phyloP scores from a whole-genome alignment of 2,113 vertebrate species.

The Lycocorax pyrrhopterus region DNA sequence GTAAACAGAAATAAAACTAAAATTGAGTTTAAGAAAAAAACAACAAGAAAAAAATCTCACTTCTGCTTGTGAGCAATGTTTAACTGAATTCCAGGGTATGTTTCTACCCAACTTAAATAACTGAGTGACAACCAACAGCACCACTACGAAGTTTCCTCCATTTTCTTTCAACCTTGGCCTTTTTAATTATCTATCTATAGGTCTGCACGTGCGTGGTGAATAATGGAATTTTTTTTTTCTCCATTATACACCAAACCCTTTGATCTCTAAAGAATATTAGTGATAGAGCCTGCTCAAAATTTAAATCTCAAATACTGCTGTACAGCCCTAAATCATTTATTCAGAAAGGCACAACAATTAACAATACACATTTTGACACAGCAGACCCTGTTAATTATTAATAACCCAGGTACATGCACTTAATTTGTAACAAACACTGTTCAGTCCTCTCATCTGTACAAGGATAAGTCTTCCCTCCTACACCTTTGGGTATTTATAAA shows the following conservation, averaged over 20 bases:
- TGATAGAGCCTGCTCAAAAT: neutral
- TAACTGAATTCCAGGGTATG: neutral
- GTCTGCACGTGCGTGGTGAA: neutral
- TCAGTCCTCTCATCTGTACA: conserved; percentile 27
- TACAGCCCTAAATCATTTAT: conserved; percentile 35
- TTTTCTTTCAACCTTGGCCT: neutral
- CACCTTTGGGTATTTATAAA: conserved; percentile 41
- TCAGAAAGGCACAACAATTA: conserved; percentile 64
- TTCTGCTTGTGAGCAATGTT: neutral
- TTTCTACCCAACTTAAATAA: neutral
- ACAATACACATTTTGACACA: conserved; percentile 60
- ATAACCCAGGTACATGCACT: conserved; percentile 20
- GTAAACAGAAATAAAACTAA: neutral
- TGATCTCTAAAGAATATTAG: conserved; percentile 27
- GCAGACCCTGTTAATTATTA: conserved; percentile 68
- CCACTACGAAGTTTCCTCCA: neutral
- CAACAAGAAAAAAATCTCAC: neutral
- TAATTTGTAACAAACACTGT: conserved; percentile 57
- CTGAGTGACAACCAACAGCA: neutral
- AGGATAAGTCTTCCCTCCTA: conserved; percentile 49
- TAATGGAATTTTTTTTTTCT: neutral
- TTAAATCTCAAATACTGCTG: conserved; percentile 4
- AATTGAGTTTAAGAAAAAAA: neutral
- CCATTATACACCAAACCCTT: neutral
- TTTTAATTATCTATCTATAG: neutral